Evolutionary conservation across 1,140 invertebrate genomes (phyloP).

Genomic region (Oncopodura yosiiana): DNA sequence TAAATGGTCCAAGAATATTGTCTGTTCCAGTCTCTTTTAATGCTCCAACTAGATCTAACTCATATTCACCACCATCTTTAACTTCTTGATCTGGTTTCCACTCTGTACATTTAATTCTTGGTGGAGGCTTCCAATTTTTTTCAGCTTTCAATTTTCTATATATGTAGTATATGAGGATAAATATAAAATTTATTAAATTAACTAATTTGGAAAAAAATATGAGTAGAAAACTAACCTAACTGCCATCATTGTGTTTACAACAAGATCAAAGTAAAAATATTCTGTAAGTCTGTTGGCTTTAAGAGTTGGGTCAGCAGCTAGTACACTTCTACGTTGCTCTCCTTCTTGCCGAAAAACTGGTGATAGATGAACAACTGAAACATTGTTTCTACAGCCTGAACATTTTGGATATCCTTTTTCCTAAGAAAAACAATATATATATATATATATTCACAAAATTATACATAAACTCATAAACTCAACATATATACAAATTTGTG

Average conservation of each 20-base stretch:
- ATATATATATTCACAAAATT: too few species aligned
- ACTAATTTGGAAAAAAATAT: neutral
- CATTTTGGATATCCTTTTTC: conserved; percentile 57
- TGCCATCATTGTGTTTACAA: conserved; percentile 58
- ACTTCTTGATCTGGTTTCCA: neutral
- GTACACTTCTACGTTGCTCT: conserved; percentile 42
- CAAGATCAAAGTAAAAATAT: conserved; percentile 74
- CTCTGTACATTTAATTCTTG: neutral
- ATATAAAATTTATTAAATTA: neutral
- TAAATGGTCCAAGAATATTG: conserved; percentile 50
- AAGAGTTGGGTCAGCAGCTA: conserved; percentile 54
- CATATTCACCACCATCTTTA: conserved; percentile 17
- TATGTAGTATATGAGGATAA: too few species aligned
- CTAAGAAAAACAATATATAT: conserved; percentile 23
- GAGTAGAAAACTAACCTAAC: conserved; percentile 51
- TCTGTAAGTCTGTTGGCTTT: conserved; percentile 55
- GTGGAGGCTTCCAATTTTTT: conserved; percentile 2
- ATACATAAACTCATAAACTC: too few species aligned
- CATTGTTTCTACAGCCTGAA: conserved; percentile 50
- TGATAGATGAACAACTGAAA: conserved; percentile 54
- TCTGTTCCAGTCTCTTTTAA: conserved; percentile 17
- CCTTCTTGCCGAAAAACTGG: conserved; percentile 48
- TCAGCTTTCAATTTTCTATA: conserved; percentile 5
- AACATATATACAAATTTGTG: too few species aligned
- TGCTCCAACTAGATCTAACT: conserved; percentile 7